Base-by-base conservation (phyloP, 2,797 vertebrate species). In the Periophthalmus magnuspinnatus region DNA sequence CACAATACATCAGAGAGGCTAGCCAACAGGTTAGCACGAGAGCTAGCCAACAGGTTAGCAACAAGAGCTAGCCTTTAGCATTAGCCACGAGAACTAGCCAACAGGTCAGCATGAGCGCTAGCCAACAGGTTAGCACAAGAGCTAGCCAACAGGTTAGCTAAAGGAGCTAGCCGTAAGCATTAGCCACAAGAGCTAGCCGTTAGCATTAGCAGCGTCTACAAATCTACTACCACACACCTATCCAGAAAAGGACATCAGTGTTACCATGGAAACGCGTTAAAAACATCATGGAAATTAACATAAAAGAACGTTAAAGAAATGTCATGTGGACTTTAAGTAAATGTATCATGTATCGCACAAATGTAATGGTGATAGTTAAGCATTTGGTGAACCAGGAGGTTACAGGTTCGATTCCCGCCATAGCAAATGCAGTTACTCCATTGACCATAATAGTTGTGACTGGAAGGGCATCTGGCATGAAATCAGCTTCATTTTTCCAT, bases 211-310 rank as follows among this genome's bases (percentile, higher is more conserved):
- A 82, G 86, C 16, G 36, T 89, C 92, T 92, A 93, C 89, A 90
- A 86, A 90, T 84, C 63, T 81, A 92, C 87, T 91, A 90, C 81
- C 87, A 91, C 87, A 74, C 78, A 79, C 79, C 86, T 90, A 91
- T 80, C 83, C 71, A 74, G 64, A 76, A 78, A 74, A 75, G 60
- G 77, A 84, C 78, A 33, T 78, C 78, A 21, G 78, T 11, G 41
- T 65, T 72, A 62, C 76, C 81, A 47, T 73, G 65, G 34, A 75
- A 70, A 76, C 19, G 50, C 71, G 6, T 78, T 73, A 58, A 5
- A 38, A 38, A 52, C 68, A 56, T 14, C 2, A 45, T 33, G 65
- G 7, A 55, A 0, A 14, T 3, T 6, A 28, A 55, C n/a, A 36
- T 14, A 5, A 5, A 33, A 69, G 28, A 17, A 21, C 24, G 1